Percentiles rank a stretch among this genome's conserved stretches.
phyloP scores from a whole-genome alignment of 2,113 vertebrate species.

The Sminthopsis crassicaudata region DNA sequence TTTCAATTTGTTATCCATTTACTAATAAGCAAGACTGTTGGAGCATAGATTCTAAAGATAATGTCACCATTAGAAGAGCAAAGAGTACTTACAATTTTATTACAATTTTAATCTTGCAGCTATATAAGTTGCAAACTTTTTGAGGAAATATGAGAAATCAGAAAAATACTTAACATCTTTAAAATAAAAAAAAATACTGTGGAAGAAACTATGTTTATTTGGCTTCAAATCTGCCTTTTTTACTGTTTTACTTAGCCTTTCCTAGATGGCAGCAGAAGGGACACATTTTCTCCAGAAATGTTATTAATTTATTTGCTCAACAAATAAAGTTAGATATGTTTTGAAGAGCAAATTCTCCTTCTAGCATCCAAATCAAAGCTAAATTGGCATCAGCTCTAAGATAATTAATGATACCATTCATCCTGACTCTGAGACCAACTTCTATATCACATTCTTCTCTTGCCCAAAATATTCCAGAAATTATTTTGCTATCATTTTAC shows the following conservation, averaged over 20 bases:
- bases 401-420: neutral
- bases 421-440: neutral
- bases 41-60: slow-evolving; percentile 33
- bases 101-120: slow-evolving; percentile 39
- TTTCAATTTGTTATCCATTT: slow-evolving; percentile 42
- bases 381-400: neutral
- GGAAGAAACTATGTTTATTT: slow-evolving; percentile 58
- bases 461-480: neutral
- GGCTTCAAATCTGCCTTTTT: slow-evolving; percentile 51
- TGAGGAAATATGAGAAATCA: slow-evolving; percentile 39
- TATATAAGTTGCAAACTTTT: slow-evolving; percentile 30
- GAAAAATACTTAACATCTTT: slow-evolving; percentile 50
- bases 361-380: slow-evolving; percentile 26
- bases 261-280: slow-evolving; percentile 63
- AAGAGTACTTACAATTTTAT: slow-evolving; percentile 41
- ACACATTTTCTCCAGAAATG: slow-evolving; percentile 68
- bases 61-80: slow-evolving; percentile 34
- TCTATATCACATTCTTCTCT: neutral
- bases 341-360: neutral
- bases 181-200: slow-evolving; percentile 56
- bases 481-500: too few species aligned
- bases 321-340: neutral
- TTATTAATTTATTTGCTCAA: slow-evolving; percentile 56
- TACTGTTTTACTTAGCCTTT: slow-evolving; percentile 54
- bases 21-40: slow-evolving; percentile 38